A percentile compares a stretch with the other conserved stretches of the same genome.
Conservation (phyloP, 2,888 invertebrate genomes). For the Hecatera dysodea region DNA sequence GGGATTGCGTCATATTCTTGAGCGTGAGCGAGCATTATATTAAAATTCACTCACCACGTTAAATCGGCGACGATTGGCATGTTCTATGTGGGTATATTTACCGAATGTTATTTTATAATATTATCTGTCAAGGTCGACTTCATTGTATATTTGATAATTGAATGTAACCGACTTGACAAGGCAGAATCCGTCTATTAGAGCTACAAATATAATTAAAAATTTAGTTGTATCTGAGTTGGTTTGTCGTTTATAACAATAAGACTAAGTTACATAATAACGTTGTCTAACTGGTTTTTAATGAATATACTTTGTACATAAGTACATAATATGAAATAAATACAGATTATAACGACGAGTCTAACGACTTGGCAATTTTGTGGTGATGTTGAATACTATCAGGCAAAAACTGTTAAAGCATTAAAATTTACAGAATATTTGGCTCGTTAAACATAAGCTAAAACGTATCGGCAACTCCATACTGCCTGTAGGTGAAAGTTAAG, state of each 20-base stretch:
- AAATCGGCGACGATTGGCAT: slow-evolving; percentile 64
- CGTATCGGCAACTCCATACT: not conserved
- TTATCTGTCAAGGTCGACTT: slow-evolving; percentile 61
- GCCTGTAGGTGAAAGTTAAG: slow-evolving; percentile 37
- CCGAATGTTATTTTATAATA: slow-evolving; percentile 51
- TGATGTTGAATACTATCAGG: slow-evolving; percentile 10
- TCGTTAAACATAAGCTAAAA: not conserved
- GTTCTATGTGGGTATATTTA: slow-evolving; percentile 45
- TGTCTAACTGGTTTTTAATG: slow-evolving; percentile 47
- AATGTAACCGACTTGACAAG: slow-evolving; percentile 45
- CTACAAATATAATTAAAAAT: slow-evolving; percentile 35
- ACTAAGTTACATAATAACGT: slow-evolving; percentile 31
- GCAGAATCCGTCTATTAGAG: slow-evolving; percentile 14
- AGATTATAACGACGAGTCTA: slow-evolving; percentile 8
- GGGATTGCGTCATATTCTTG: slow-evolving; percentile 74
- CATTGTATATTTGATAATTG: slow-evolving; percentile 52
- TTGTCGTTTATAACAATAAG: slow-evolving; percentile 50
- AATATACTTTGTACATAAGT: slow-evolving; percentile 14
- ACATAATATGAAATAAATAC: slow-evolving; percentile 15
- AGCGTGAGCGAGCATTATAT: slow-evolving; percentile 69
- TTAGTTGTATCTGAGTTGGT: slow-evolving; percentile 6
- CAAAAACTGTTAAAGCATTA: not conserved
- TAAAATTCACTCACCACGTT: slow-evolving; percentile 69
- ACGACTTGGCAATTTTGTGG: slow-evolving; percentile 18
- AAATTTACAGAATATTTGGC: not conserved